Evolutionary conservation across 1,140 invertebrate species (phyloP).

Genomic region (Zaprionus gabonicus): DNA sequence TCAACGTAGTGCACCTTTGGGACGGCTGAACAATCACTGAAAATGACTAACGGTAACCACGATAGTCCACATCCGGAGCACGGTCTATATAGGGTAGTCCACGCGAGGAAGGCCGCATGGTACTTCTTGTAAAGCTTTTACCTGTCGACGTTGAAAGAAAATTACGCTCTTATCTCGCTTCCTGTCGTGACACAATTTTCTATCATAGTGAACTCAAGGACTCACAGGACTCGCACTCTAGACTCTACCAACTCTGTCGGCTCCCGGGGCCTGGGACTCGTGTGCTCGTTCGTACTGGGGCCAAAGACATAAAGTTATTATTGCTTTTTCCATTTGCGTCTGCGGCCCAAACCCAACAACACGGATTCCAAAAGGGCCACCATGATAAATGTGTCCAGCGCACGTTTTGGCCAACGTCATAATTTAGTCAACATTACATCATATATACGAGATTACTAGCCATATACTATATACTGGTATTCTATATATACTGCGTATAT

Average conservation of each 20-base stretch:
- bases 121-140: constrained; percentile 58
- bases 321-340: constrained; percentile 58
- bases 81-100: constrained; percentile 30
- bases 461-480: constrained; percentile 3
- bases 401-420: constrained; percentile 72
- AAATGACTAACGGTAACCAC: constrained; percentile 83
- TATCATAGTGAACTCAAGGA: constrained; percentile 74
- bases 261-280: not conserved
- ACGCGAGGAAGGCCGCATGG: not conserved
- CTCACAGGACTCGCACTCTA: constrained; percentile 15
- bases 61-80: constrained; percentile 79
- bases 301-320: constrained; percentile 83
- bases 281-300: constrained; percentile 26
- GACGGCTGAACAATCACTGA: constrained; percentile 78
- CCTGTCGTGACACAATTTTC: constrained; percentile 84
- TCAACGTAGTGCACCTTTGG: constrained; percentile 61
- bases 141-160: constrained; percentile 74
- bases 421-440: constrained; percentile 64
- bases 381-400: constrained; percentile 76
- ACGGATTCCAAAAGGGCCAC: constrained; percentile 21
- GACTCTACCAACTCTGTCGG: not conserved
- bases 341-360: not conserved
- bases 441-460: constrained; percentile 26
- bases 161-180: constrained; percentile 84
- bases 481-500: constrained; percentile 12